Evolutionary conservation across 2,113 vertebrate species (phyloP).

Genomic region (Campylomormyrus numenius): DNA sequence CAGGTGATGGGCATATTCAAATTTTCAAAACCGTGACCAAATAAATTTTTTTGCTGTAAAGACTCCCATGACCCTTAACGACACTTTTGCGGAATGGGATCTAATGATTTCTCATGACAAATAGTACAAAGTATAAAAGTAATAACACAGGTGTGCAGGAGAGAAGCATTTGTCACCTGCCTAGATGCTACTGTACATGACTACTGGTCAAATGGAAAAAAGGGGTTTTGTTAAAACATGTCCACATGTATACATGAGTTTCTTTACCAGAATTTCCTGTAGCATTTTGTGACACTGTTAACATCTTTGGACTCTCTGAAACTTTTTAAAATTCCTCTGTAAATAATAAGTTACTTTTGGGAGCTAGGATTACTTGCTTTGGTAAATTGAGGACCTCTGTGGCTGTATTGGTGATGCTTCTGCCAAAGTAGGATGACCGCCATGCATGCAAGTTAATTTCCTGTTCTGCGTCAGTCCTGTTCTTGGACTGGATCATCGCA

Average conservation of each 20-base stretch:
- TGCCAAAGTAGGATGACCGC: not conserved
- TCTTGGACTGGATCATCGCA: not conserved
- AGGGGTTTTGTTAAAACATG: not conserved
- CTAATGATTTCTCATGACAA: not conserved
- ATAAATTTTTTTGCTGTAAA: not conserved
- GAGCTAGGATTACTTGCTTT: not conserved
- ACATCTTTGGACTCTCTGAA: not conserved
- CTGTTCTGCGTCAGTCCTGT: not conserved
- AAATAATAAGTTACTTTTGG: not conserved
- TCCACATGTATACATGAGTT: not conserved
- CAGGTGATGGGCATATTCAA: not conserved
- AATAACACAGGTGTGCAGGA: not conserved
- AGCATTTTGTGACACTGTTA: not conserved
- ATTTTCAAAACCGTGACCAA: not conserved
- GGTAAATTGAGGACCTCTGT: not conserved
- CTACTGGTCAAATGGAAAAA: not conserved
- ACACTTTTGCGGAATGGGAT: not conserved
- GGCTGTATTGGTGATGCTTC: not conserved
- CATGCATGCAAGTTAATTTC: not conserved
- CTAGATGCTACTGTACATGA: not conserved
- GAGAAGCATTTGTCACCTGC: not conserved
- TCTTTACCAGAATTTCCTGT: not conserved
- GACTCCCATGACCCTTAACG: not conserved
- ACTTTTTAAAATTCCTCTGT: not conserved
- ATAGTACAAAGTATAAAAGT: not conserved